Conservation (phyloP, 2,797 vertebrate genomes). For the Xenopus petersii region DNA sequence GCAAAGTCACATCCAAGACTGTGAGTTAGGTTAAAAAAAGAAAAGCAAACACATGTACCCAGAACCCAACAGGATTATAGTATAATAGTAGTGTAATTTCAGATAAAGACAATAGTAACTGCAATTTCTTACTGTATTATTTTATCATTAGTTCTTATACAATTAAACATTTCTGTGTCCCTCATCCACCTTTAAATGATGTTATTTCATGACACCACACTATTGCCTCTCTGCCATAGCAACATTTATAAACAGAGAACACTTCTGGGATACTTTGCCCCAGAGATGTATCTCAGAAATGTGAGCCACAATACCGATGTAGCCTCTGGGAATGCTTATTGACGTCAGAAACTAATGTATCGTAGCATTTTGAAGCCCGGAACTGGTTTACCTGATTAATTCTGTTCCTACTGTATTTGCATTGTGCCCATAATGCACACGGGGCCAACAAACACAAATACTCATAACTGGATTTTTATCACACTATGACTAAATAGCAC, state of each 20-base stretch:
- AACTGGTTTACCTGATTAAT: conserved; percentile 1
- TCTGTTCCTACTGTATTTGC: neutral
- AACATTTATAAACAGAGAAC: conserved; percentile 36
- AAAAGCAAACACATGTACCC: too few species aligned
- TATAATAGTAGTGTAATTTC: too few species aligned
- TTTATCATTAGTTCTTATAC: too few species aligned
- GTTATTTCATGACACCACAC: conserved; percentile 15
- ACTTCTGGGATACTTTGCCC: conserved; percentile 37
- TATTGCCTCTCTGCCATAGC: conserved; percentile 20
- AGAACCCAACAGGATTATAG: too few species aligned
- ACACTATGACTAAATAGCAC: too few species aligned
- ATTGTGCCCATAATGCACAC: neutral
- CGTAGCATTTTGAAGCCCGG: conserved; percentile 4
- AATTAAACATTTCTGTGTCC: too few species aligned
- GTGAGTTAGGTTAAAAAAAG: too few species aligned
- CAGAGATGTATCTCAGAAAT: conserved; percentile 25
- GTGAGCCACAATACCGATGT: conserved; percentile 17
- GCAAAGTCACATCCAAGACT: too few species aligned
- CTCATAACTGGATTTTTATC: too few species aligned
- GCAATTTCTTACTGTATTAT: too few species aligned
- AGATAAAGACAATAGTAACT: too few species aligned
- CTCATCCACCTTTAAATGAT: neutral
- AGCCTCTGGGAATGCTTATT: conserved; percentile 28
- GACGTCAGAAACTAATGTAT: conserved; percentile 35
- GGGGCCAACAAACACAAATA: too few species aligned